Evolutionary conservation across 2,797 vertebrate genomes (phyloP).

Genomic region (Linurgus olivaceus): DNA sequence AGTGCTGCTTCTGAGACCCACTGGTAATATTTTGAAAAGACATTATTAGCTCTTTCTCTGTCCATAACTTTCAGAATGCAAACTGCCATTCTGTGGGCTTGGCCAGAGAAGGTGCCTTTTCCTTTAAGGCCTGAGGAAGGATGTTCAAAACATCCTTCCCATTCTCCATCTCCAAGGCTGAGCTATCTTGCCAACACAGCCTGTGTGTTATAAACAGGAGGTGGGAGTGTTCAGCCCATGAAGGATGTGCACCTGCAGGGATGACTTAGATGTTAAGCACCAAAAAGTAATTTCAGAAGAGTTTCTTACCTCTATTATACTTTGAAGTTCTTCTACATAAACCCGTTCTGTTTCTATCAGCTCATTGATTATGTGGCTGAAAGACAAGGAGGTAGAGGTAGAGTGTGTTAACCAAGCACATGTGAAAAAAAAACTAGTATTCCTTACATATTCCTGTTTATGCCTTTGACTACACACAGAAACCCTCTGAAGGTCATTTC

Average conservation of each 20-base stretch:
- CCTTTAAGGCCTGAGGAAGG: background rate
- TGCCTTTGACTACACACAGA: background rate
- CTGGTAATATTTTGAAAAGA: background rate
- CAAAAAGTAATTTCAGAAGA: background rate
- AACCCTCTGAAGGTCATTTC: background rate
- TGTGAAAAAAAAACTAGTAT: background rate
- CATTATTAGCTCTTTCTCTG: background rate
- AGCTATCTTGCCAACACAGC: background rate
- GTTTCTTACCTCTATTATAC: constrained; percentile 90
- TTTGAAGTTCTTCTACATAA: constrained; percentile 93
- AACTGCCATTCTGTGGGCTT: background rate
- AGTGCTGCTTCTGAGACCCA: background rate
- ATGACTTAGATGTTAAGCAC: background rate
- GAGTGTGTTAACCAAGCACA: background rate
- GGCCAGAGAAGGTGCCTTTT: background rate
- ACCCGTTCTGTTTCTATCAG: constrained; percentile 92
- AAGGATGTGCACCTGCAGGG: background rate
- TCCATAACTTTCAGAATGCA: background rate
- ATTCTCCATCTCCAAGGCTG: background rate
- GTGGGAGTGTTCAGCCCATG: background rate
- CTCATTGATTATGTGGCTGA: constrained; percentile 90
- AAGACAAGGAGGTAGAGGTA: constrained; percentile 12
- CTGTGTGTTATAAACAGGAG: background rate
- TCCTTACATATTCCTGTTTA: background rate
- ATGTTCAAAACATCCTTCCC: background rate